Evolutionary conservation across 2,888 invertebrate species (phyloP).

Genomic region (Drosophila paucipuncta): DNA sequence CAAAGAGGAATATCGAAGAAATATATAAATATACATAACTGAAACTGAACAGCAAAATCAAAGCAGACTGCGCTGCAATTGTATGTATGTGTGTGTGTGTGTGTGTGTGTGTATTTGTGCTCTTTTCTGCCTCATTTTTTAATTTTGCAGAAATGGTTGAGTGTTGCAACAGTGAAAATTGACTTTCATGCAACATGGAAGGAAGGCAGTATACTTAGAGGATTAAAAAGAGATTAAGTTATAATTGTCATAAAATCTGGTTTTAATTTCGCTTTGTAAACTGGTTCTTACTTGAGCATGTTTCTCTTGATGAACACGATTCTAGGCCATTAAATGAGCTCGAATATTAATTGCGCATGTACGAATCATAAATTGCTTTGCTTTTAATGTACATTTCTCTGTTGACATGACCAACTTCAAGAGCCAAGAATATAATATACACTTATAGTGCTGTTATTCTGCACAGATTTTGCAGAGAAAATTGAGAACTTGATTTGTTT

Average conservation of each 20-base stretch:
- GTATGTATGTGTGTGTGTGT: constrained; percentile 11
- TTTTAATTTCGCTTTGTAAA: constrained; percentile 2
- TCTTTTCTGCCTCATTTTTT: constrained; percentile 1
- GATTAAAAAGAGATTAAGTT: constrained; percentile 23
- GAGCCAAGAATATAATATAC: background rate
- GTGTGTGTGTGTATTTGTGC: constrained; percentile 7
- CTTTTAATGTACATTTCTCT: background rate
- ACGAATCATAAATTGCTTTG: background rate
- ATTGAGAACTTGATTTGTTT: background rate
- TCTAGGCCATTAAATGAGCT: background rate
- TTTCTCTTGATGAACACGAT: background rate
- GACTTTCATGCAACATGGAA: constrained; percentile 18
- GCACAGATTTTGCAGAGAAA: background rate
- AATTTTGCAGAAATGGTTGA: constrained; percentile 42
- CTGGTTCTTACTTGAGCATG: background rate
- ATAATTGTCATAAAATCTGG: constrained; percentile 8
- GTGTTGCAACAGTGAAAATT: constrained; percentile 38
- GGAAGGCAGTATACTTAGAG: background rate
- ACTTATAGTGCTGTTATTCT: background rate
- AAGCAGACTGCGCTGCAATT: constrained; percentile 64
- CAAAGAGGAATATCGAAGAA: constrained; percentile 10
- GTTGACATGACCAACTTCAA: background rate
- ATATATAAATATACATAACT: constrained; percentile 26
- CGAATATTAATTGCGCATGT: background rate
- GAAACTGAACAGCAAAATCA: constrained; percentile 75